Base-by-base conservation (phyloP, 2,113 vertebrate genomes). In the Microtus ochrogaster region DNA sequence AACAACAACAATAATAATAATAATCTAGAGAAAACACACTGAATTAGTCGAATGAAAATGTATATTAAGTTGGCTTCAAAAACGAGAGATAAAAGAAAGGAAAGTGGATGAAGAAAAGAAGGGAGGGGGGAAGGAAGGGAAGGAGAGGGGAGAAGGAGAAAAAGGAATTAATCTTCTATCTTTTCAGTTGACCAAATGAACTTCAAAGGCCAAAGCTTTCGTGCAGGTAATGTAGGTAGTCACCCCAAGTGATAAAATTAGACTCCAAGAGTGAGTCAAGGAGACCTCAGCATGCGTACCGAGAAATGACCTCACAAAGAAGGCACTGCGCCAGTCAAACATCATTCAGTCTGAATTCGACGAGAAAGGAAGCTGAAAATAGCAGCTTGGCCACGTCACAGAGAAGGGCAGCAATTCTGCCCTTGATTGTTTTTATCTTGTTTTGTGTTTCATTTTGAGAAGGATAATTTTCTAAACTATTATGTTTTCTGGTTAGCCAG, bases 291-390 rank as follows among this genome's bases (percentile, higher is more conserved):
- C 95, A 98, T 94, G 84, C 89, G 78, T 94, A 95, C 24, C 96
- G 96, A 98, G 97, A 98, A 98, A 98, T 97, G 94, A 97, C 97
- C 92, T 96, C 96, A 97, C 97, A 97, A 97, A 97, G 95, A 44
- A 47, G 98, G 97, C 97, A 98, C 85, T 93, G 81, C 95, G 95
- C 97, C 98, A 98, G 91, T 88, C 90, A 97, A 97, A 73, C 95
- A 97, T 97, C 98, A 98, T 97, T 98, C 58, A 96, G 36, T 77
- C 73, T 94, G 77, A 86, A 73, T 73, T 73, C 39, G 55, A 73
- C 63, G 78, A 91, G 63, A 94, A 95, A 92, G 26, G 21, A 87
- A 10, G 36, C 79, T 96, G 88, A 93, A 63, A 78, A 79, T 79
- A 85, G n/a, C 39, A 76, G 7, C 90, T 96, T 97, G 96, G 70